Evolutionary conservation across 2,888 invertebrate species (phyloP).

Genomic region (Latrodectus hesperus): DNA sequence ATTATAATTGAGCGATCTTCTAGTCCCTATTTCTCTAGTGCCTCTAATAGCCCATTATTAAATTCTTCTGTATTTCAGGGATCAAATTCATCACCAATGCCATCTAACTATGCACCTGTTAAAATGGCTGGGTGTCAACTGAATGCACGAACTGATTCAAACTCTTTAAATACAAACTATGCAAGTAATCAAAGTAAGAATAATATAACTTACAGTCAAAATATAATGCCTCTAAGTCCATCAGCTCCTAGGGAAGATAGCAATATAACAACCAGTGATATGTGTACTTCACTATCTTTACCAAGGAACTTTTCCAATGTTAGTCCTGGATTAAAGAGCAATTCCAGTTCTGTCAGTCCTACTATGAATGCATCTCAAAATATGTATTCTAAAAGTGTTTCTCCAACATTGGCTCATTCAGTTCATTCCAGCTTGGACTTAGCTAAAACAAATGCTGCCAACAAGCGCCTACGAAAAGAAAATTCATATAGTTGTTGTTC

Average conservation of each 20-base stretch:
- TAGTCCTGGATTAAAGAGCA: constrained; percentile 53
- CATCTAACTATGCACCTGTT: constrained; percentile 65
- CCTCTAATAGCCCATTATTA: constrained; percentile 71
- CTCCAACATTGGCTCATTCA: constrained; percentile 41
- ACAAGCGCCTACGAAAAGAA: constrained; percentile 78
- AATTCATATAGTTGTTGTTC: constrained; percentile 22
- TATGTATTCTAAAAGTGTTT: constrained; percentile 48
- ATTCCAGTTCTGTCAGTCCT: constrained; percentile 60
- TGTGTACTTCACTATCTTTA: constrained; percentile 50
- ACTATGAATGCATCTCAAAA: constrained; percentile 40
- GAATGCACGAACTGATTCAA: constrained; percentile 25
- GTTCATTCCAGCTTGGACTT: constrained; percentile 69
- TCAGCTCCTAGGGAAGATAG: constrained; percentile 49
- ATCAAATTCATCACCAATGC: constrained; percentile 57
- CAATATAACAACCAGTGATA: constrained; percentile 40
- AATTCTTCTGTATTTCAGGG: constrained; percentile 65
- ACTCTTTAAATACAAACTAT: constrained; percentile 43
- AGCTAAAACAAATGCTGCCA: constrained; percentile 76
- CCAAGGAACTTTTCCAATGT: constrained; percentile 49
- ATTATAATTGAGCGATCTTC: constrained; percentile 69
- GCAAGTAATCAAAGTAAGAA: constrained; percentile 63
- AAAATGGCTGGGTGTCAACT: constrained; percentile 36
- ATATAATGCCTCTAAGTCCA: constrained; percentile 70
- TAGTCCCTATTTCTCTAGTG: constrained; percentile 71
- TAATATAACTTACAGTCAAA: constrained; percentile 57